Evolutionary conservation across 2,888 invertebrate species (phyloP), one percentile per base, ranked within the genome.

Genomic region (Caenorhabditis doughertyi): DNA sequence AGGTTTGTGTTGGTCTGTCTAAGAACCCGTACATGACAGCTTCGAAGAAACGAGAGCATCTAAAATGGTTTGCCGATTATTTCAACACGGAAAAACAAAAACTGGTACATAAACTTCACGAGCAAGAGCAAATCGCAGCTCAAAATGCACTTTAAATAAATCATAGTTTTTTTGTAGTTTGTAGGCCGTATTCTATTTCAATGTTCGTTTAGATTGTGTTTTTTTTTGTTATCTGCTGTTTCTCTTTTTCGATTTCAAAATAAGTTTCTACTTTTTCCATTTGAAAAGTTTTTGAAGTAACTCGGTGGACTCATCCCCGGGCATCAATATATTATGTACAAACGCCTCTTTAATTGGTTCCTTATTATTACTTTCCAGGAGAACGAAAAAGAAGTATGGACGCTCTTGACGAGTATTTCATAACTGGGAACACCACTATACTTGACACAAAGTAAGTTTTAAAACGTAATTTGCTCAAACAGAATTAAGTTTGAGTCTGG

Each of bases 11-110:
- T 47, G 98, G 98, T 5, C 94, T 99, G 0, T 96, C 97, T 0
- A 97, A 97, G 92, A 99, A 98, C 93, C 95, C 96, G 0, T 96
- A 96, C 92, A 94, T 98, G 89, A 95, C 95, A 0, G 96, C 95
- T 0, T 92, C 95, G 85, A 96, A 97, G 89, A 99, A 99, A 92
- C 94, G 94, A 84, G 96, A 95, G 13, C 96, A 97, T 90, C 95
- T 99, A 55, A 92, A 95, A 82, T 98, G 98, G 98, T 98, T 95
- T 92, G 95, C 94, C 84, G 94, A 96, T 44, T 88, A 87, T 62
- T 88, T 88, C 74, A 85, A 85, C 51, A 68, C 44, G 18, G 87
- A 88, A 71, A 88, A 88, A 77, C 85, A 85, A 58, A 79, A 83
- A 51, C 51, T 86, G 49, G 83, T 88, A n/a, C 79, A 86, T 56